Percentiles rank a stretch among this genome's conserved stretches.
Evolutionary conservation across 2,888 invertebrate species (phyloP).

Genomic region (Cephus pygmeus): DNA sequence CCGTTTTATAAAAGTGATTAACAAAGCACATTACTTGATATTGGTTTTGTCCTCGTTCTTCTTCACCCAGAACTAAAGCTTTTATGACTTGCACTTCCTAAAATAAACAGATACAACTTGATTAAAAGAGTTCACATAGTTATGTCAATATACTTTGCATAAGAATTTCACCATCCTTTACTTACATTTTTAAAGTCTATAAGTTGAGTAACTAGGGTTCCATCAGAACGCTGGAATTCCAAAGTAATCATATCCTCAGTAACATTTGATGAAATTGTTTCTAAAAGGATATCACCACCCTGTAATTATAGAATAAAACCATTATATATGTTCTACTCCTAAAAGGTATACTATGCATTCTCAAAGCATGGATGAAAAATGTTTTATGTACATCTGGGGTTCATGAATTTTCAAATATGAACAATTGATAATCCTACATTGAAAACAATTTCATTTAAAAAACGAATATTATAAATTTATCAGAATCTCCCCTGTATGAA

Average conservation of each 20-base stretch:
- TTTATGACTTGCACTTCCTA: constrained; percentile 94
- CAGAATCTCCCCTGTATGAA: neutral
- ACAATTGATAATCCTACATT: too few relatives aligned
- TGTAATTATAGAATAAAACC: constrained; percentile 61
- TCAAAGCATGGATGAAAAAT: too few relatives aligned
- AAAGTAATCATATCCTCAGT: constrained; percentile 89
- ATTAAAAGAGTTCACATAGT: constrained; percentile 5
- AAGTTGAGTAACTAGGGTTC: constrained; percentile 90
- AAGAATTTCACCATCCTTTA: constrained; percentile 36
- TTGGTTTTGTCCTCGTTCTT: constrained; percentile 89
- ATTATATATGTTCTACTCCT: too few relatives aligned
- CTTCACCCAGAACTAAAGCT: constrained; percentile 89
- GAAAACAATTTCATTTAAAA: too few relatives aligned
- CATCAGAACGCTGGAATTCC: constrained; percentile 91
- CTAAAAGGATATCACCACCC: constrained; percentile 94
- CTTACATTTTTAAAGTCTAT: constrained; percentile 95
- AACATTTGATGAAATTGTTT: constrained; percentile 91
- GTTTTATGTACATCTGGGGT: too few relatives aligned
- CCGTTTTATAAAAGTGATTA: constrained; percentile 88
- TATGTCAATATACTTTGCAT: neutral
- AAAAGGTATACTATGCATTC: too few relatives aligned
- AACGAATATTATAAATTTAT: neutral
- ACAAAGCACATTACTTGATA: constrained; percentile 93
- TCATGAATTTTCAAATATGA: too few relatives aligned
- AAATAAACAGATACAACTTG: constrained; percentile 46